Conservation (phyloP, 2,113 vertebrate species). For the Brachypteracias leptosomus region DNA sequence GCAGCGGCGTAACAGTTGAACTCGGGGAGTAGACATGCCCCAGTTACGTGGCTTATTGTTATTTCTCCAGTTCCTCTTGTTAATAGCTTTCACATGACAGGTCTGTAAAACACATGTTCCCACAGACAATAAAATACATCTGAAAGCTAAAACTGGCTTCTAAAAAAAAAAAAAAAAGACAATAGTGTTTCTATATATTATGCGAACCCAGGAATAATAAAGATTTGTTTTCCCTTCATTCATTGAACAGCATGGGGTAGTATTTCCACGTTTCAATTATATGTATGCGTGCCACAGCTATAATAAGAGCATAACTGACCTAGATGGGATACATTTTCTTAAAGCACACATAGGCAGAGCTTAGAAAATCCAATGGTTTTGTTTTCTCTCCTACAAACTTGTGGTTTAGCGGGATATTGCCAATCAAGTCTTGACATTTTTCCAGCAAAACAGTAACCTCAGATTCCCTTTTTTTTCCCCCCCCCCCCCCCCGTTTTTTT, state of each 20-base stretch:
- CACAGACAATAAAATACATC: conserved; percentile 76
- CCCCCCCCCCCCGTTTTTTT: background rate
- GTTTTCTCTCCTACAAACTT: conserved; percentile 70
- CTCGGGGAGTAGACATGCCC: conserved; percentile 51
- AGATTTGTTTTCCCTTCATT: conserved; percentile 63
- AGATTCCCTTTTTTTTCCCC: conserved; percentile 31
- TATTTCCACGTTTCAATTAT: conserved; percentile 60
- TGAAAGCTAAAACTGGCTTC: conserved; percentile 65
- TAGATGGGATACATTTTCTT: conserved; percentile 57
- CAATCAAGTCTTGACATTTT: conserved; percentile 72
- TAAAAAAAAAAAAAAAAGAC: conserved; percentile 4
- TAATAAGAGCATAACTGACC: conserved; percentile 57
- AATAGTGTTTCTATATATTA: conserved; percentile 48
- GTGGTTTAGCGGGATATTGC: conserved; percentile 73
- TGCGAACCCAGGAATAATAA: conserved; percentile 53
- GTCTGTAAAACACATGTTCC: conserved; percentile 80
- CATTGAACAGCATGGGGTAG: conserved; percentile 45
- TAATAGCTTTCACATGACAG: conserved; percentile 79
- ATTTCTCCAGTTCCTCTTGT: conserved; percentile 69
- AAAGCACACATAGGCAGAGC: conserved; percentile 51
- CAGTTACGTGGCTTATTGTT: conserved; percentile 65
- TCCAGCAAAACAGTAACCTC: conserved; percentile 72
- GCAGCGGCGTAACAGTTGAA: conserved; percentile 53
- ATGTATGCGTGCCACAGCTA: conserved; percentile 55
- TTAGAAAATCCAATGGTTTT: conserved; percentile 66